Evolutionary conservation across 2,797 vertebrate species (phyloP), one percentile per base, ranked within the genome.

Genomic region (Pantherophis alleghaniensis): DNA sequence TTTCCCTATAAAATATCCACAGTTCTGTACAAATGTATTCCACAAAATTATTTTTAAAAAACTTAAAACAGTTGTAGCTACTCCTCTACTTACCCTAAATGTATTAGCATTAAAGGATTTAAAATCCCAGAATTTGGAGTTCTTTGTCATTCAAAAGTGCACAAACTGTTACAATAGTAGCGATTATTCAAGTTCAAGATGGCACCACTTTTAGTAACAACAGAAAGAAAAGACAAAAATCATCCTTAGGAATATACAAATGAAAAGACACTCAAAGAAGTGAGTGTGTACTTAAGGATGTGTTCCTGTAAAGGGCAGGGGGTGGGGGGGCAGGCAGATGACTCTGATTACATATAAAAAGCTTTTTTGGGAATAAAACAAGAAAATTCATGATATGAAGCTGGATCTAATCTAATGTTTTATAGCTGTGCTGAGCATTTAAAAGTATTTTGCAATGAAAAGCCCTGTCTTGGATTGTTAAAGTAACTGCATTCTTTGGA

Each of bases 1-100:
- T 93, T 93, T 94, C 94, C 88, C 88, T 95, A 86, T 91, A 13
- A 94, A 93, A 47, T 95, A 94, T 96, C 94, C 97, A 93, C 96
- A 96, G 91, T 83, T 87, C 61, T 95, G 92, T 94, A 90, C 9
- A 94, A 87, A 91, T 92, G 94, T 96, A 96, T 96, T 93, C 61
- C 37, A 57, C 79, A 92, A 60, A 87, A 63, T 18, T 42, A 66
- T 32, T 69, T 69, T 69, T 18, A 66, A 26, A 66, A 42, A 66
- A 86, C 13, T 1, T 79, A 66, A 93, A 90, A n/a, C 63, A 32
- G 7, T 60, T 87, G 10, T 55, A 57, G 47, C 20, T 87, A 63
- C 11, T 88, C 4, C 57, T 89, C 26, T 47, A 11, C 24, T 37
- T 90, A n/a, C 5, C 18, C 22, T n/a, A 86, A 16, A 5, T 55